Evolutionary conservation across 2,113 vertebrate species (phyloP).

Genomic region (Anhinga rufa): DNA sequence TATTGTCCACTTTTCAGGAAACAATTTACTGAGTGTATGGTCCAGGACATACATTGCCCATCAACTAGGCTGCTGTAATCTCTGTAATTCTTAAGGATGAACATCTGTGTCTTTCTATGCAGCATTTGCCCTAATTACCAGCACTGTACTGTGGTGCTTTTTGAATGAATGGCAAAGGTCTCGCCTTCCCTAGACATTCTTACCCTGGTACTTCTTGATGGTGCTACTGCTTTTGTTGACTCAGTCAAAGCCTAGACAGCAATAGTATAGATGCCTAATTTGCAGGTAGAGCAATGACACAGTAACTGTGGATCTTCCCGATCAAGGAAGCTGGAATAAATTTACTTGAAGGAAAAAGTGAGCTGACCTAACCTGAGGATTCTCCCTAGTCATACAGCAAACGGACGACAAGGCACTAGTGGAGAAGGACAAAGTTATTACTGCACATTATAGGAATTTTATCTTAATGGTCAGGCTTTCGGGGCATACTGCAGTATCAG

Average conservation of each 20-base stretch:
- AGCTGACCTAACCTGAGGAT: not conserved
- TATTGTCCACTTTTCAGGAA: not conserved
- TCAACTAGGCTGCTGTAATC: not conserved
- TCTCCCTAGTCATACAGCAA: not conserved
- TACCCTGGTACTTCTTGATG: not conserved
- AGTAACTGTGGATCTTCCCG: not conserved
- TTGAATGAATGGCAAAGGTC: not conserved
- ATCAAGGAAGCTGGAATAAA: not conserved
- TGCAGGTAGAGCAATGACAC: not conserved
- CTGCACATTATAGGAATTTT: not conserved
- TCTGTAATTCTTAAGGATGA: not conserved
- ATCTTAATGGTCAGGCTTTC: not conserved
- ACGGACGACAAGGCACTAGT: not conserved
- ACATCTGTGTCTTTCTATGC: not conserved
- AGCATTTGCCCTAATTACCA: not conserved
- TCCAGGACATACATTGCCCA: not conserved
- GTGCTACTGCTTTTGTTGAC: not conserved
- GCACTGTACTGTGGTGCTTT: not conserved
- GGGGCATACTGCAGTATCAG: not conserved
- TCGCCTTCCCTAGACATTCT: not conserved
- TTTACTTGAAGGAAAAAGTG: not conserved
- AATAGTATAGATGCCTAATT: not conserved
- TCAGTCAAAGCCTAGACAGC: not conserved
- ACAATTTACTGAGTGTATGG: not conserved
- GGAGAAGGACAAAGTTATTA: not conserved